Percentiles rank a stretch among this genome's conserved stretches.
Evolutionary conservation across 2,888 invertebrate genomes (phyloP).

Genomic region (Holacanthella duospinosa): DNA sequence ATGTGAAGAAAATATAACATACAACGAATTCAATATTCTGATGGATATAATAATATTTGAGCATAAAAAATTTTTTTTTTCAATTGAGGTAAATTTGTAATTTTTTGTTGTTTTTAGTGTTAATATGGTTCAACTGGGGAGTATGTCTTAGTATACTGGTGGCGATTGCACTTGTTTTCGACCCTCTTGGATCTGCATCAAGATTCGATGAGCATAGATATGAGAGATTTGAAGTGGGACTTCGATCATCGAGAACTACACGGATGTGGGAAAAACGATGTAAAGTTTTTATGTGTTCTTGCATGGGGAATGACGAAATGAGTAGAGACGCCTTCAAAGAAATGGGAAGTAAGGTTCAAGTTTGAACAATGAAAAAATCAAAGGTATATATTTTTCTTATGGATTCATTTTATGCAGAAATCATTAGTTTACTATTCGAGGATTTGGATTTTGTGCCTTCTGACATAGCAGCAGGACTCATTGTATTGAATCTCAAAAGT

Average conservation of each 20-base stretch:
- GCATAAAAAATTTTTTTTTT: neutral
- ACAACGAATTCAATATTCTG: no score
- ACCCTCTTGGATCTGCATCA: conserved; percentile 55
- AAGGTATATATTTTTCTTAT: neutral
- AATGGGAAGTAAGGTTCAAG: conserved; percentile 54
- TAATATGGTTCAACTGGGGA: conserved; percentile 67
- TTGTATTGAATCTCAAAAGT: conserved; percentile 64
- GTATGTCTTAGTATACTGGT: conserved; percentile 61
- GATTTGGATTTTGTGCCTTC: conserved; percentile 78
- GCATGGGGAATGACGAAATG: conserved; percentile 51
- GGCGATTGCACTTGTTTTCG: conserved; percentile 67
- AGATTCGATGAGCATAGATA: conserved; percentile 42
- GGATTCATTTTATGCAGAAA: conserved; percentile 44
- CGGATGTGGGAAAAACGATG: conserved; percentile 64
- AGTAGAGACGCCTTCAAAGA: conserved; percentile 69
- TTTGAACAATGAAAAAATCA: neutral
- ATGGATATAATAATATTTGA: no score
- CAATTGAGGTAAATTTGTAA: conserved; percentile 8
- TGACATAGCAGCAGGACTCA: conserved; percentile 76
- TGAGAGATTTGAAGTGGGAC: conserved; percentile 40
- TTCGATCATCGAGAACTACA: conserved; percentile 51
- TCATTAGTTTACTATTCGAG: conserved; percentile 67
- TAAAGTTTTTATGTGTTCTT: conserved; percentile 40
- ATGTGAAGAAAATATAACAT: conserved; percentile 46
- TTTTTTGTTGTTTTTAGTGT: conserved; percentile 45